Evolutionary conservation across 2,113 vertebrate genomes (phyloP), one percentile per base, ranked within the genome.

Genomic region (Chionis minor): DNA sequence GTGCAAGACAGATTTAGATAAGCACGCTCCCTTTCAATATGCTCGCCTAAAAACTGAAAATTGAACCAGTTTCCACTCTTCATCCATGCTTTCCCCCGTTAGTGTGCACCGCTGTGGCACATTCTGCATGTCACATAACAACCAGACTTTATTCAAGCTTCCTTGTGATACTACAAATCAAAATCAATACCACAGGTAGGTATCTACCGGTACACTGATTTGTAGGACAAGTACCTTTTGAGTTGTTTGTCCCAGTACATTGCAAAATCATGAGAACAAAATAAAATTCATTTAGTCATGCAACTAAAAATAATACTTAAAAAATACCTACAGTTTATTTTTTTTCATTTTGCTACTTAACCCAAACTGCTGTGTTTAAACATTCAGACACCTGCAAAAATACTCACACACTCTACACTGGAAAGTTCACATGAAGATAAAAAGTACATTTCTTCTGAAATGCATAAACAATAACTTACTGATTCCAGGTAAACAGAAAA

Each of bases 161-260:
- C 58, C 30, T 45, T 73, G 35, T 24, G 19, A 28, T 83, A 81
- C 45, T 81, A 67, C 26, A 83, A 78, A 80, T 38, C 65, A 59
- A 84, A 56, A 92, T 96, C 92, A 84, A 92, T 92, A 83, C 26
- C 71, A 67, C 16, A 58, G 44, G 28, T 6, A 77, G 51, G 6
- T 91, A 91, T 23, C 55, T 81, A 62, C 77, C 62, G 20, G 22
- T 81, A 23, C 35, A 83, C 11, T 67, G 33, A 61, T 71, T 42
- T 59, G 14, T 35, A 88, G 42, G 54, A 78, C 70, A 94, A 78
- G 73, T n/a, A 73, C 7, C 28, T 85, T 56, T 62, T 52, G 30
- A 54, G 27, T 61, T 40, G 16, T 49, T 72, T 56, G 18, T 44
- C 47, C 32, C 28, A 30, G 11, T 33, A 30, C 30, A 27, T 30